Evolutionary conservation across 2,888 invertebrate species (phyloP).

Genomic region (Rhorus exstirpatorius): DNA sequence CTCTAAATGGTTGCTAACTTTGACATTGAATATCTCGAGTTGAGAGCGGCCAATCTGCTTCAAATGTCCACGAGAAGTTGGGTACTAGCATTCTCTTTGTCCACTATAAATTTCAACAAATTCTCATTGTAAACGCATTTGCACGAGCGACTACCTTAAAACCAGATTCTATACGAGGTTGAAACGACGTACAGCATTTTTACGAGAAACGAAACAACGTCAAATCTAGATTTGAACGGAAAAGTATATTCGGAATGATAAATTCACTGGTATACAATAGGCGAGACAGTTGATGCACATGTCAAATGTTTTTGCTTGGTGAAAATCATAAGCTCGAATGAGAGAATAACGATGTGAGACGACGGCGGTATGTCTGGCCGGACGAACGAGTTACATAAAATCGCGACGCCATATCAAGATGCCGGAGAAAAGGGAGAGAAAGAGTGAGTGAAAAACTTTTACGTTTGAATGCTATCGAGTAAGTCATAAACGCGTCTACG

Average conservation of each 20-base stretch:
- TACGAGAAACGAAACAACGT: slow-evolving; percentile 17
- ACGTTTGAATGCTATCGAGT: slow-evolving; percentile 64
- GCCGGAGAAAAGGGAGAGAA: background rate
- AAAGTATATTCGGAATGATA: background rate
- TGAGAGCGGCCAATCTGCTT: too few species aligned
- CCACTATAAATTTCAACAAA: too few species aligned
- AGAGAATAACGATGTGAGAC: slow-evolving; percentile 18
- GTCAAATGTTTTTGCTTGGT: slow-evolving; percentile 18
- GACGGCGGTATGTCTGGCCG: slow-evolving; percentile 61
- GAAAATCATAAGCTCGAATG: slow-evolving; percentile 31
- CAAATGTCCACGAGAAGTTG: too few species aligned
- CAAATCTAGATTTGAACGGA: slow-evolving; percentile 29
- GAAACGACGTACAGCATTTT: slow-evolving; percentile 20
- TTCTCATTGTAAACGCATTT: too few species aligned
- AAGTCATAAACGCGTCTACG: slow-evolving; percentile 69
- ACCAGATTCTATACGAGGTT: background rate
- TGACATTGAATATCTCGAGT: too few species aligned
- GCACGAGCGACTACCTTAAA: too few species aligned
- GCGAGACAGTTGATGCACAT: slow-evolving; percentile 1
- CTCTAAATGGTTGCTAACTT: too few species aligned
- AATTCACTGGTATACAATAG: background rate
- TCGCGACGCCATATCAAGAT: slow-evolving; percentile 45
- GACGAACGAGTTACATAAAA: slow-evolving; percentile 63
- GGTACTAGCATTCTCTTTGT: too few species aligned
- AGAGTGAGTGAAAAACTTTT: slow-evolving; percentile 41